Evolutionary conservation across 1,140 invertebrate species (phyloP), one percentile per base, ranked within the genome.

Genomic region (Anastatus disparis): DNA sequence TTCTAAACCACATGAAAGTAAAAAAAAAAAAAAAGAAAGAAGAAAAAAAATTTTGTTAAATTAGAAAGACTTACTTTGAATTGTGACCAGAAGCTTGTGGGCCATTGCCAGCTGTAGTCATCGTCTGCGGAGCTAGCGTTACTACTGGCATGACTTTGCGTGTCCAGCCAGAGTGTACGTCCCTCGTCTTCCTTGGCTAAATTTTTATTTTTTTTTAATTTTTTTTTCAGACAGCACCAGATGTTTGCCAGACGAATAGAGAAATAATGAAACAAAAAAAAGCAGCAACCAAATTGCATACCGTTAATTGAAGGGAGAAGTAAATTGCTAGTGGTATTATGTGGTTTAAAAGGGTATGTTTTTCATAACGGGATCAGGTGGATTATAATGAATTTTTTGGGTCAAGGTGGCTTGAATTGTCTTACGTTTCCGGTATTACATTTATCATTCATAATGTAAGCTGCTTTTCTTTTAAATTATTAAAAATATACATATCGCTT

Each of bases 31-130:
- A n/a, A n/a, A n/a, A n/a, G n/a, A n/a, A n/a, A n/a, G n/a, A n/a
- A n/a, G n/a, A n/a, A n/a, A n/a, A n/a, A n/a, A n/a, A n/a, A n/a
- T n/a, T n/a, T n/a, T n/a, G n/a, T n/a, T n/a, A n/a, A n/a, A n/a
- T n/a, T n/a, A n/a, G n/a, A n/a, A 7, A 61, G 55, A 52, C 80
- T 81, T 77, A 91, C 91, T 85, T 90, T 91, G 79, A 94, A 93
- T 80, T 95, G 94, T 0, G 93, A 94, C 84, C 90, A 90, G 76
- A 95, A 94, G 71, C 91, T 91, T 6, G 93, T 95, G 26, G 93
- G 93, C 93, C 93, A 95, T 74, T 89, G 88, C 79, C 86, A 88
- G 65, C 84, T 86, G 64, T 85, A 84, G 73, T 89, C 89, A 61
- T 90, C 89, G 71, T 92, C 90, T 63, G 88, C 86, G 72, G 89